phyloP scores from a whole-genome alignment of 1,140 invertebrate genomes.

The Anastrepha ludens region DNA sequence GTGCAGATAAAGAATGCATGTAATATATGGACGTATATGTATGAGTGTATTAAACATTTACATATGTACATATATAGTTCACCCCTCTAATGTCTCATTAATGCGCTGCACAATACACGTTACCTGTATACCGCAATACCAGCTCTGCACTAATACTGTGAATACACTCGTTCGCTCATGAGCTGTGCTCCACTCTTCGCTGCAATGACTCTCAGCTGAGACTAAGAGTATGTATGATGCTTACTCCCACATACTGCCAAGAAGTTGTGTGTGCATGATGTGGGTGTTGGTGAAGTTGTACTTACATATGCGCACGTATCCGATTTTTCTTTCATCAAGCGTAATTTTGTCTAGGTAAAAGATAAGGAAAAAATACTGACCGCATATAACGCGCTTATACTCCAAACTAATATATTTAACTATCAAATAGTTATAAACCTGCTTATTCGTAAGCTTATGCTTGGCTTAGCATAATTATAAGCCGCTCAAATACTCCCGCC shows the following conservation, averaged over 20 bases:
- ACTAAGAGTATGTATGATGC: neutral
- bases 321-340: neutral
- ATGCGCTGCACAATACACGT: neutral
- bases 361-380: neutral
- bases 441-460: neutral
- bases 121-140: neutral
- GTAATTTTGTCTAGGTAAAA: neutral
- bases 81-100: neutral
- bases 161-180: neutral
- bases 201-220: neutral
- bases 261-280: neutral
- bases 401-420: neutral
- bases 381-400: neutral
- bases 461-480: neutral
- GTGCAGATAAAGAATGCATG: neutral
- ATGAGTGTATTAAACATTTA: neutral
- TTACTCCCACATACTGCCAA: neutral
- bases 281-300: conserved; percentile 27
- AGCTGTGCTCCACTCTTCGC: neutral
- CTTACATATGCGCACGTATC: neutral
- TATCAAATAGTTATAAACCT: neutral
- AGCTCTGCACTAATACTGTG: neutral
- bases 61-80: neutral
- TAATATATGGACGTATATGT: neutral
- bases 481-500: neutral